Evolutionary conservation across 2,888 invertebrate species (phyloP).

Genomic region (Yponomeuta evonymella): DNA sequence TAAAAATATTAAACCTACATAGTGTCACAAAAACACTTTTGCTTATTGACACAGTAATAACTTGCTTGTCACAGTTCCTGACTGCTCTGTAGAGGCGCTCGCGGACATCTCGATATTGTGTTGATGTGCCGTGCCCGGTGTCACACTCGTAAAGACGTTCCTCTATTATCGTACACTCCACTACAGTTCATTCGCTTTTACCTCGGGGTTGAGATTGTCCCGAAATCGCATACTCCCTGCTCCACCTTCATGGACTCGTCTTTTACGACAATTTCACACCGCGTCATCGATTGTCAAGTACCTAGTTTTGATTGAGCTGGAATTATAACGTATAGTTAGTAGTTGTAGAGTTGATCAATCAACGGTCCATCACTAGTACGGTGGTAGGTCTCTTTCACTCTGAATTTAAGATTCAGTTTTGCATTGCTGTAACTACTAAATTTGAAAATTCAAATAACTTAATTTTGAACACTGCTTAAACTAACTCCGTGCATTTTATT

Average conservation of each 20-base stretch:
- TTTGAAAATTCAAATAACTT: too few species aligned
- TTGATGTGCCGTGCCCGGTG: conserved; percentile 60
- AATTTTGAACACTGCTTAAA: too few species aligned
- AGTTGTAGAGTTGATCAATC: too few species aligned
- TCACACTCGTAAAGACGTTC: conserved; percentile 64
- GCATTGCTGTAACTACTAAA: too few species aligned
- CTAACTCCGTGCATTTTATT: too few species aligned
- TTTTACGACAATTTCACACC: conserved; percentile 9
- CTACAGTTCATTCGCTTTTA: conserved; percentile 22
- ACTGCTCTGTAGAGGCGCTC: conserved; percentile 26
- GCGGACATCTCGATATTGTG: conserved; percentile 41
- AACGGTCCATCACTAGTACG: too few species aligned
- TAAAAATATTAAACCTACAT: conserved; percentile 15
- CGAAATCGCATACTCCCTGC: conserved; percentile 2
- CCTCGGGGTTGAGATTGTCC: conserved; percentile 10
- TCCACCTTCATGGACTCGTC: conserved; percentile 9
- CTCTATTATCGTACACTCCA: conserved; percentile 57
- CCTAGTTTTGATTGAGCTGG: neutral
- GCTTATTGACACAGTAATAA: conserved; percentile 23
- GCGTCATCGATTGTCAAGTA: neutral
- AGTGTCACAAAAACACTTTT: neutral
- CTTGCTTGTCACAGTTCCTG: conserved; percentile 31
- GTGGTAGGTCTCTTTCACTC: too few species aligned
- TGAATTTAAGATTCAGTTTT: too few species aligned
- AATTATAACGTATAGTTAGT: neutral